Evolutionary conservation across 2,113 vertebrate species (phyloP).

Genomic region (Motacilla tschutschensis): DNA sequence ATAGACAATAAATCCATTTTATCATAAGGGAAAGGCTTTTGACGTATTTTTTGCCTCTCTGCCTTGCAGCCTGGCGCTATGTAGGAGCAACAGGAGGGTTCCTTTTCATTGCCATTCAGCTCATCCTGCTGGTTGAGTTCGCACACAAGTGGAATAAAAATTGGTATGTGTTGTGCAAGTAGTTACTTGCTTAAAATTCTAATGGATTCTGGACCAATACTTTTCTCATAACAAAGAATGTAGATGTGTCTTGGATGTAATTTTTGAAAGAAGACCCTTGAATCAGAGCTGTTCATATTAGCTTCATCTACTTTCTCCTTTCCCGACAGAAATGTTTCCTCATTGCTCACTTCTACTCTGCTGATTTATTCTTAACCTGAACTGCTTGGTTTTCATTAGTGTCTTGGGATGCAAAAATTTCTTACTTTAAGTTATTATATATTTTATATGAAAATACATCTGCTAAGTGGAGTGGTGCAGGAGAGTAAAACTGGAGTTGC

Average conservation of each 20-base stretch:
- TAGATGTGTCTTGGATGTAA: neutral
- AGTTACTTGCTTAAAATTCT: neutral
- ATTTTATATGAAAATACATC: neutral
- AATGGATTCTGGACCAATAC: neutral
- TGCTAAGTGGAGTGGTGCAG: neutral
- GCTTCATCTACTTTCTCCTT: neutral
- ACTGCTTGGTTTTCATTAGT: neutral
- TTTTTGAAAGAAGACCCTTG: neutral
- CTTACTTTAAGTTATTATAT: neutral
- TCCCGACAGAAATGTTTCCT: neutral
- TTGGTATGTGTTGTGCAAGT: slow-evolving; percentile 80
- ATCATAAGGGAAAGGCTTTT: neutral
- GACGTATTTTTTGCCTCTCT: slow-evolving; percentile 14
- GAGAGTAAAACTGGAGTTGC: neutral
- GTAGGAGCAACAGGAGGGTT: slow-evolving; percentile 85
- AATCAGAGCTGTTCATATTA: neutral
- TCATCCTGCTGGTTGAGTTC: slow-evolving; percentile 92
- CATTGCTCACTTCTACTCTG: neutral
- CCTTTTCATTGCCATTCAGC: slow-evolving; percentile 90
- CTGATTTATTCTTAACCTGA: neutral
- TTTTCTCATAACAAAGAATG: accelerated
- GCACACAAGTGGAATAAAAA: slow-evolving; percentile 98
- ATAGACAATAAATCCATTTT: neutral
- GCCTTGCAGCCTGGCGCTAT: slow-evolving; percentile 88
- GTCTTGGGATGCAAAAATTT: neutral